A percentile compares a stretch with the other conserved stretches of the same genome.
Evolutionary conservation across 2,888 invertebrate species (phyloP).

Genomic region (Cerastoderma edule): DNA sequence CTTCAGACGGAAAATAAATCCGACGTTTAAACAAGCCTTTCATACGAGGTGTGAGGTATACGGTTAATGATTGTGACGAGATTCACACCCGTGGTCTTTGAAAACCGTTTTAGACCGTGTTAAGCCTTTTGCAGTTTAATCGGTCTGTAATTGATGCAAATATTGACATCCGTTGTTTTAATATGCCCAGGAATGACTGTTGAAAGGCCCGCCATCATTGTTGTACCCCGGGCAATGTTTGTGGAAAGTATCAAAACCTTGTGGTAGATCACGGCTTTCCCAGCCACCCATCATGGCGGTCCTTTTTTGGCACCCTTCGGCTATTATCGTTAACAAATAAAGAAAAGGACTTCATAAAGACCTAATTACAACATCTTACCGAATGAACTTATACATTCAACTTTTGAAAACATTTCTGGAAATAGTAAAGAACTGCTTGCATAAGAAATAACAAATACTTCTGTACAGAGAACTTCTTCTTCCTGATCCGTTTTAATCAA

Average conservation of each 20-base stretch:
- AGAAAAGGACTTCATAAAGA: too few species aligned
- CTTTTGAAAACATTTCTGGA: too few species aligned
- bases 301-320: too few species aligned
- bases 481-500: too few species aligned
- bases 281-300: background rate
- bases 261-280: slow-evolving; percentile 16
- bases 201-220: slow-evolving; percentile 4
- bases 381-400: too few species aligned
- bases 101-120: slow-evolving; percentile 42
- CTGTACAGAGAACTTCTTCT: too few species aligned
- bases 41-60: slow-evolving; percentile 15
- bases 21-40: slow-evolving; percentile 17
- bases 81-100: slow-evolving; percentile 46
- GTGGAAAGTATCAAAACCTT: slow-evolving; percentile 19
- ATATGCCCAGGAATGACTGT: slow-evolving; percentile 17
- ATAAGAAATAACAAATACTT: too few species aligned
- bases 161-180: slow-evolving; percentile 44
- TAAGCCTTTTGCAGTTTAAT: slow-evolving; percentile 43
- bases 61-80: slow-evolving; percentile 50
- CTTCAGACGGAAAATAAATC: slow-evolving; percentile 18
- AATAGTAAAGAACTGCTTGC: too few species aligned
- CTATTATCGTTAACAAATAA: too few species aligned
- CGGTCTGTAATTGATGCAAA: slow-evolving; percentile 52
- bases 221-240: slow-evolving; percentile 18
- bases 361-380: too few species aligned